Evolutionary conservation across 2,888 invertebrate species (phyloP).

Genomic region (Pachycephus smyrnensis): DNA sequence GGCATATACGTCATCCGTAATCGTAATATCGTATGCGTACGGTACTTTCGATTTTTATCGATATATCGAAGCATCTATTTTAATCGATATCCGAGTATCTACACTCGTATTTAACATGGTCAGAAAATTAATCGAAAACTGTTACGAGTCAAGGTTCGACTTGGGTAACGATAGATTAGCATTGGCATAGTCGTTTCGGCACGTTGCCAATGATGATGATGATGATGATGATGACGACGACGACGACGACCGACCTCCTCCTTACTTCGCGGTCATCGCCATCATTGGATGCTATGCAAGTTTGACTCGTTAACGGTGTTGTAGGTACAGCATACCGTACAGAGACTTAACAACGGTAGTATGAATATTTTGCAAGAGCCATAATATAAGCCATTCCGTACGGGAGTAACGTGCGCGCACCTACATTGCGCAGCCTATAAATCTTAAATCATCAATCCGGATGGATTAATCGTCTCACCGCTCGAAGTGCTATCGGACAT

Average conservation of each 20-base stretch:
- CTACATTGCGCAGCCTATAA: constrained; percentile 27
- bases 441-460: constrained; percentile 40
- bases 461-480: constrained; percentile 20
- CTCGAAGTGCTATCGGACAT: constrained; percentile 28
- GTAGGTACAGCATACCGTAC: background rate
- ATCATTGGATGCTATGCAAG: too few relatives aligned
- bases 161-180: background rate
- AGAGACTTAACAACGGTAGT: background rate
- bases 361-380: background rate
- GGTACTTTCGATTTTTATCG: background rate
- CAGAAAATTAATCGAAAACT: background rate
- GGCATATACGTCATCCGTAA: too few relatives aligned
- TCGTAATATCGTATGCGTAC: too few relatives aligned
- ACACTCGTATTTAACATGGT: background rate
- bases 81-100: background rate
- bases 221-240: too few relatives aligned
- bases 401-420: too few relatives aligned
- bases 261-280: too few relatives aligned
- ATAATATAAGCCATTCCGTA: too few relatives aligned
- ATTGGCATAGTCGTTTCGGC: background rate
- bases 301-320: too few relatives aligned
- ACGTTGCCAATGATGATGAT: background rate
- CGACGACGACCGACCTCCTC: too few relatives aligned
- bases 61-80: background rate
- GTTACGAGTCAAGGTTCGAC: background rate